Conservation (phyloP, 2,797 vertebrate species). For the Lithobates sylvaticus region DNA sequence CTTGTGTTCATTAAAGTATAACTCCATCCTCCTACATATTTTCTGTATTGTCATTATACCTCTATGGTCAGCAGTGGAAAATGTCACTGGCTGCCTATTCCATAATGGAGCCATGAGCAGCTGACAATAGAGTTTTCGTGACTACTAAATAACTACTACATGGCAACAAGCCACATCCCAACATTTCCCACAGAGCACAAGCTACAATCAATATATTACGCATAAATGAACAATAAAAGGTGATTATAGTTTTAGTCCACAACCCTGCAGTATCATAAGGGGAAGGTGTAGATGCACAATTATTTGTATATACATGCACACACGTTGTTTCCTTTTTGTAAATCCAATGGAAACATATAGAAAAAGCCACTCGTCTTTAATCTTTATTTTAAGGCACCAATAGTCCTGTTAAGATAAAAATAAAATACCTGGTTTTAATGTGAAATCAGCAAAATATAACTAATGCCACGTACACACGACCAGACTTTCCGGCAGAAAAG, state of each 20-base stretch:
- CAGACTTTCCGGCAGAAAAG: no score
- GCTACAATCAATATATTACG: no score
- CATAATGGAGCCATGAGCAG: not conserved
- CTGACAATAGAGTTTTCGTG: not conserved
- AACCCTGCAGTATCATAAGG: not conserved
- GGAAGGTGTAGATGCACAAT: not conserved
- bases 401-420: no score
- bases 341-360: not conserved
- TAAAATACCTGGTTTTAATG: no score
- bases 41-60: not conserved
- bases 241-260: not conserved
- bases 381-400: no score
- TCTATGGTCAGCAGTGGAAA: not conserved
- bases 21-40: not conserved
- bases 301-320: not conserved
- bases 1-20: not conserved
- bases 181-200: no score
- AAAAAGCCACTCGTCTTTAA: no score
- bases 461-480: no score
- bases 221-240: no score
- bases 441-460: no score
- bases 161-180: not conserved
- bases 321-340: not conserved
- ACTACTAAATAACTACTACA: not conserved
- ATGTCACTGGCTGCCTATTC: not conserved